Conservation (phyloP, 2,113 vertebrate species). For the Larimichthys crocea region DNA sequence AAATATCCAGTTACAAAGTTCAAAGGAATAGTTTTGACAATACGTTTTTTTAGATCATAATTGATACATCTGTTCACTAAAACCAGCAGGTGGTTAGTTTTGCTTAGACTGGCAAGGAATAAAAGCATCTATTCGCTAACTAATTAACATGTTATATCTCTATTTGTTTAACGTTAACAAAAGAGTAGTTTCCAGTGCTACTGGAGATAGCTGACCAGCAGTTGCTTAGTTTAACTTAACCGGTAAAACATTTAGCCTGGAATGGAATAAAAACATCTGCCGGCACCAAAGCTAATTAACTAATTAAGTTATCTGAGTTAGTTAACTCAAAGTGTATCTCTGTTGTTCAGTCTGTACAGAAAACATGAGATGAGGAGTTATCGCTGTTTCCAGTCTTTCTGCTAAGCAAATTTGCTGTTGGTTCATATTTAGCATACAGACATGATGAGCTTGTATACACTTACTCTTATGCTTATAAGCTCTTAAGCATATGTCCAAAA, state of each 20-base stretch:
- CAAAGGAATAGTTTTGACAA: constrained; percentile 2
- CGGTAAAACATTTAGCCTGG: background rate
- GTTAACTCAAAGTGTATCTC: too few species aligned
- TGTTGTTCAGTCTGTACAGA: too few species aligned
- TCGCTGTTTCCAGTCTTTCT: too few species aligned
- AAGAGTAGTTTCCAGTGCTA: too few species aligned
- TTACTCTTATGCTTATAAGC: too few species aligned
- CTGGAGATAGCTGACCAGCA: background rate
- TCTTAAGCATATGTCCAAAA: background rate
- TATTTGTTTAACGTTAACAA: too few species aligned
- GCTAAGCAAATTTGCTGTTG: background rate
- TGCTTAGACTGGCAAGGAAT: background rate
- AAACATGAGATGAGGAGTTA: background rate
- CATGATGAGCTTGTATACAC: background rate
- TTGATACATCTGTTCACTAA: background rate
- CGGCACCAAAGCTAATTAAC: background rate
- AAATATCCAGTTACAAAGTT: constrained; percentile 41
- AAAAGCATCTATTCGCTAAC: background rate
- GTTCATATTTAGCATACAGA: background rate
- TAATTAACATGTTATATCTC: background rate
- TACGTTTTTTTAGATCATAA: background rate
- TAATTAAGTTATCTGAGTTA: too few species aligned
- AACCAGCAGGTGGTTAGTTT: background rate
- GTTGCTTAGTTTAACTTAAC: background rate
- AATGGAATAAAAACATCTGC: background rate